phyloP scores from a whole-genome alignment of 2,888 invertebrate genomes.

The Tipula lateralis region DNA sequence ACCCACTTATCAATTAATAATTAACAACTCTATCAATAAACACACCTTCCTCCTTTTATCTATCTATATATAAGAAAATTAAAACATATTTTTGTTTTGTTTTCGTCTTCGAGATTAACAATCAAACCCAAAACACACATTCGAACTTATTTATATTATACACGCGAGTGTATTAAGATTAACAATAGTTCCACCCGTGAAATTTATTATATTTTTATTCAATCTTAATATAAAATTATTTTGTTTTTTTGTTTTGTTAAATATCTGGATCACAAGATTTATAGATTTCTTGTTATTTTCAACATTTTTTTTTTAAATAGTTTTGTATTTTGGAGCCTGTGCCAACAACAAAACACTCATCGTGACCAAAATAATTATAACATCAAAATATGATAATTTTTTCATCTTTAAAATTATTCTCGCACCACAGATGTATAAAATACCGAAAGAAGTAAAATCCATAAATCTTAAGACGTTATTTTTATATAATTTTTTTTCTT shows the following conservation, averaged over 20 bases:
- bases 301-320: background rate
- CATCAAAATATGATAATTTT: slow-evolving; percentile 28
- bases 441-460: slow-evolving; percentile 2
- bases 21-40: slow-evolving; percentile 9
- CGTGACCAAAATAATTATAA: slow-evolving; percentile 29
- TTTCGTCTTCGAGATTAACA: background rate
- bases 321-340: background rate
- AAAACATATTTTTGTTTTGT: background rate
- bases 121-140: background rate
- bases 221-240: background rate
- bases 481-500: background rate
- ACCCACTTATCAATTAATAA: background rate
- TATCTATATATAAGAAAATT: no score
- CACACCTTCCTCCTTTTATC: slow-evolving; percentile 15
- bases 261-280: slow-evolving; percentile 7
- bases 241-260: slow-evolving; percentile 12
- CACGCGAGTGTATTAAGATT: slow-evolving; percentile 20
- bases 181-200: background rate
- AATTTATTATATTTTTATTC: background rate
- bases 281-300: background rate
- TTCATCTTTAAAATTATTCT: slow-evolving; percentile 2
- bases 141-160: background rate
- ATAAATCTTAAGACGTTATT: slow-evolving; percentile 19
- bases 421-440: background rate
- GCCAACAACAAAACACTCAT: slow-evolving; percentile 12